phyloP scores from a whole-genome alignment of 2,797 vertebrate genomes.

The Pseudomugil tenellus region DNA sequence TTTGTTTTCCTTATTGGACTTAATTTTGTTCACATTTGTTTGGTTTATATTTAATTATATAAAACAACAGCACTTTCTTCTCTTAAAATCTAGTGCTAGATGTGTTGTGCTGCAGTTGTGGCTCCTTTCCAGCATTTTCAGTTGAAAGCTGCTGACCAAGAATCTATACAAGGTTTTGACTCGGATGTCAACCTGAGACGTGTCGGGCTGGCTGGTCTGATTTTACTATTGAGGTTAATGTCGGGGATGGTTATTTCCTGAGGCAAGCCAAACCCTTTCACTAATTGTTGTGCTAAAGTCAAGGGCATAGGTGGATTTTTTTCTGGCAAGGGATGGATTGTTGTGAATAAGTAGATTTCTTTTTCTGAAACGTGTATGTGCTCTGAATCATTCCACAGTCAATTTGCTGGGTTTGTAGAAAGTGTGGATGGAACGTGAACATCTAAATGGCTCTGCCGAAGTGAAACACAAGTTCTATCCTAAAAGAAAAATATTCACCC shows the following conservation, averaged over 20 bases:
- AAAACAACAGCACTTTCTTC: no score
- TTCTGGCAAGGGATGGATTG: not conserved
- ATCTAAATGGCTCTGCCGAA: constrained; percentile 29
- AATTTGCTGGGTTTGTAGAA: constrained; percentile 29
- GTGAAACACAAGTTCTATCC: constrained; percentile 14
- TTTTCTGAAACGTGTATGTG: constrained; percentile 7
- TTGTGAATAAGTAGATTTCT: constrained; percentile 12
- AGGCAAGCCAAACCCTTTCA: constrained; percentile 39
- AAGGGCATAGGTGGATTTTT: constrained; percentile 30
- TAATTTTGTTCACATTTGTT: no score
- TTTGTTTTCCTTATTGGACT: no score
- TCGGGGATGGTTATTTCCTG: constrained; percentile 35
- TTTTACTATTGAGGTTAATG: constrained; percentile 53
- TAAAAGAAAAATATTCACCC: constrained; percentile 1
- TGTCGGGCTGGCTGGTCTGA: constrained; percentile 22
- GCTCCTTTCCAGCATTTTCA: constrained; percentile 37
- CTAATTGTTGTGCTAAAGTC: constrained; percentile 55
- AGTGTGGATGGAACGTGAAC: constrained; percentile 8
- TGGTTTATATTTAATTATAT: no score
- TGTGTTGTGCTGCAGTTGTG: not conserved
- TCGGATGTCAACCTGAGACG: constrained; percentile 26
- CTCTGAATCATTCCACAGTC: constrained; percentile 21
- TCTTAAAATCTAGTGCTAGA: constrained; percentile 9
- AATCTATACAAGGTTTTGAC: constrained; percentile 39
- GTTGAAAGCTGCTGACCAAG: constrained; percentile 18